These are phyloP conservation scores for Lasioglossum calceatum DNA, from an alignment of 2,888 invertebrate genomes.

Conservation along the genomic window DNA sequence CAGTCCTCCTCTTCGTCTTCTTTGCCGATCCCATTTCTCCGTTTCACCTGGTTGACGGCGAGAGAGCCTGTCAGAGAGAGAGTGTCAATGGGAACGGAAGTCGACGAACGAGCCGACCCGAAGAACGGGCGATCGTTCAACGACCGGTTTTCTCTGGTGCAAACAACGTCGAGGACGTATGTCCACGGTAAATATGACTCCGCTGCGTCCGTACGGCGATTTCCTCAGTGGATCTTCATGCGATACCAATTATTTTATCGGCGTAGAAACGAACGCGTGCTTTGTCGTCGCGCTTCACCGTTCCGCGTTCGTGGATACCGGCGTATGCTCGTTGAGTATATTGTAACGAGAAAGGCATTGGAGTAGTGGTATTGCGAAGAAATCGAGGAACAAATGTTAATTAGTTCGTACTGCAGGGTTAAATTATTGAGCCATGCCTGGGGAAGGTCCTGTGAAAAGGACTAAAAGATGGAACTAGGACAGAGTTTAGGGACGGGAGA, in stretches of 20 bases:
- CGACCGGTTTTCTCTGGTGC: slow-evolving; percentile 7
- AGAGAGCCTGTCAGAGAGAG: slow-evolving; percentile 42
- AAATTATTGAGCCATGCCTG: too few species aligned
- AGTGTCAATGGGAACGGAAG: slow-evolving; percentile 34
- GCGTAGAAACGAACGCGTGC: too few species aligned
- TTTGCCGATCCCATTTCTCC: slow-evolving; percentile 38
- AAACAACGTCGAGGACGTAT: slow-evolving; percentile 16
- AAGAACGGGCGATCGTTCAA: slow-evolving; percentile 24
- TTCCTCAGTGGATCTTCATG: neutral
- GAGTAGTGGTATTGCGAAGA: too few species aligned
- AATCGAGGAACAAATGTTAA: too few species aligned
- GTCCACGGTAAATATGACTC: neutral
- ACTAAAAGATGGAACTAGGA: too few species aligned
- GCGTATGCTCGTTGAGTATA: neutral
- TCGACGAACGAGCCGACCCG: slow-evolving; percentile 15
- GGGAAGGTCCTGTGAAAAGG: too few species aligned
- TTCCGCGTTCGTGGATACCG: neutral
- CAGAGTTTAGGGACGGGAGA: too few species aligned
- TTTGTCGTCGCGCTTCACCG: neutral
- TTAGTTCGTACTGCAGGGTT: too few species aligned
- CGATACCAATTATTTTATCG: neutral
- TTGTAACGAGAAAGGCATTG: too few species aligned
- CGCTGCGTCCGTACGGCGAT: neutral
- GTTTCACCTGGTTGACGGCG: slow-evolving; percentile 30
- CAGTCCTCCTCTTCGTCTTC: slow-evolving; percentile 11